phyloP scores from a whole-genome alignment of 35 echinoderm and acorn worm genomes.

The Apostichopus parvimensis region DNA sequence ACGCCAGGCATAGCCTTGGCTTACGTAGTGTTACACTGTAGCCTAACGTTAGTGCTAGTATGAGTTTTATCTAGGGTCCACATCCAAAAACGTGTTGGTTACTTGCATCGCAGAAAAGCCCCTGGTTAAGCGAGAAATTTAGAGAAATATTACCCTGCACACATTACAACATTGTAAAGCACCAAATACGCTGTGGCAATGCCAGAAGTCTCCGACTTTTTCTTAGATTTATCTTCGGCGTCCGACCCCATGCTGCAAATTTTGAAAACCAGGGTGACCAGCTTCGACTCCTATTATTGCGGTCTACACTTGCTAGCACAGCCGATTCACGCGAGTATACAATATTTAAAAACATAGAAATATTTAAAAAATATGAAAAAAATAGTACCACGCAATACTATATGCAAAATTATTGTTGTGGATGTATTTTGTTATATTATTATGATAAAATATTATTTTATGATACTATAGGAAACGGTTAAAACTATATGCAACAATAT shows the following conservation, averaged over 20 bases:
- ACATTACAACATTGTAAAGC: slow-evolving; percentile 92
- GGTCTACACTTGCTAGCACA: too few species aligned
- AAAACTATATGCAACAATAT: too few species aligned
- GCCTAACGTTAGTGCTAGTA: background rate
- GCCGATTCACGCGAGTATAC: too few species aligned
- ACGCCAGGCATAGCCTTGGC: too few species aligned
- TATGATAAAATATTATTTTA: too few species aligned
- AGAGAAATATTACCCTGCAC: slow-evolving; percentile 79
- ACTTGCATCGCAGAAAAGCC: too few species aligned
- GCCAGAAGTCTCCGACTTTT: slow-evolving; percentile 62
- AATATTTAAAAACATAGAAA: too few species aligned
- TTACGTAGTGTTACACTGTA: background rate
- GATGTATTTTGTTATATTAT: too few species aligned
- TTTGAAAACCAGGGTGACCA: background rate
- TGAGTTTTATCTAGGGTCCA: background rate
- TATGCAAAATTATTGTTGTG: too few species aligned
- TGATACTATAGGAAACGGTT: too few species aligned
- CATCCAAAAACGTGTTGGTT: background rate
- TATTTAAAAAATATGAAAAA: too few species aligned
- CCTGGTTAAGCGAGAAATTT: background rate
- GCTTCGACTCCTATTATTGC: background rate
- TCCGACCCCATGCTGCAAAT: slow-evolving; percentile 33
- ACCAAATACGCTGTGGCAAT: slow-evolving; percentile 92
- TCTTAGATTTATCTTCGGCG: slow-evolving; percentile 39
- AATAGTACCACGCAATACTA: too few species aligned